phyloP scores from a whole-genome alignment of 2,113 vertebrate genomes.

The Urocitellus parryii region DNA sequence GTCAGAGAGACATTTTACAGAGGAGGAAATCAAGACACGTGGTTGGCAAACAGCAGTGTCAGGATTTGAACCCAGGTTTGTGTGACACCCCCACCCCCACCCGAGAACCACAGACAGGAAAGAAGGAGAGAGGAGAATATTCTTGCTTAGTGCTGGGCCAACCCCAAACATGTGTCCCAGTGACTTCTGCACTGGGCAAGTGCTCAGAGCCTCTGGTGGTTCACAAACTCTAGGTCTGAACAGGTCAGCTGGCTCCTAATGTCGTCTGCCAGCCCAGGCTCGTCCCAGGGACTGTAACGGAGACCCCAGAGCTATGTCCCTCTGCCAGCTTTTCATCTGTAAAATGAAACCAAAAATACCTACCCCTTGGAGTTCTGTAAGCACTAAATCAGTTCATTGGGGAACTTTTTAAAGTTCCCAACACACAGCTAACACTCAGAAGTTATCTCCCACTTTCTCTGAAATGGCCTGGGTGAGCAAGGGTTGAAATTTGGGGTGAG shows the following conservation, averaged over 20 bases:
- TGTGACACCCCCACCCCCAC: neutral
- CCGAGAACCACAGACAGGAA: neutral
- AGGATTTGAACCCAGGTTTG: neutral
- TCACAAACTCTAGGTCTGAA: neutral
- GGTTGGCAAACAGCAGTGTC: neutral
- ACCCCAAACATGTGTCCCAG: neutral
- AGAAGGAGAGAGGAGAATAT: neutral
- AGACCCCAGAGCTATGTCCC: neutral
- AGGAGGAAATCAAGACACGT: neutral
- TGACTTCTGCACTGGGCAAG: neutral
- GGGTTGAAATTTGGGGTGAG: conserved; percentile 68
- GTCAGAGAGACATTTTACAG: neutral
- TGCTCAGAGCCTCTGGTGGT: neutral
- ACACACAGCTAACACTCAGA: neutral
- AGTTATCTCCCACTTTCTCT: neutral
- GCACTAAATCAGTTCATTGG: neutral
- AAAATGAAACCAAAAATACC: neutral
- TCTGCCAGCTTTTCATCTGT: neutral
- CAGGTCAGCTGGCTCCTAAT: neutral
- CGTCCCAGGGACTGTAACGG: neutral
- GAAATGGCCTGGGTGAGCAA: no score
- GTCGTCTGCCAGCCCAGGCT: neutral
- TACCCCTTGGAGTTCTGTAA: neutral
- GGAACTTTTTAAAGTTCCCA: neutral
- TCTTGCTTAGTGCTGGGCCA: neutral